Conservation (phyloP, 1,140 invertebrate species). For the Lordiphosa stackelbergi region DNA sequence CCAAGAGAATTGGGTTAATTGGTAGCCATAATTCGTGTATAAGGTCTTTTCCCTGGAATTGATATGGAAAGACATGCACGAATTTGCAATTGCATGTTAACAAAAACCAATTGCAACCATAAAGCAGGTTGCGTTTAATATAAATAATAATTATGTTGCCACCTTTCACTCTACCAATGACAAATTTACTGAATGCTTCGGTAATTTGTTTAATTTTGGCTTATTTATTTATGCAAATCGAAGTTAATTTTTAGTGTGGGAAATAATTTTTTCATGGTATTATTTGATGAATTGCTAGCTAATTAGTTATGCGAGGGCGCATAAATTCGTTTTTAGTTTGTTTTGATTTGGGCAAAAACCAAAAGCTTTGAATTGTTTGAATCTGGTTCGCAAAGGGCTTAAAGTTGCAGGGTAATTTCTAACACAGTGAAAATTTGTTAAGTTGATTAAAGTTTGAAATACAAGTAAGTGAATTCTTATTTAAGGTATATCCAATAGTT, state of each 20-base stretch:
- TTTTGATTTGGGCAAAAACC: too few species aligned
- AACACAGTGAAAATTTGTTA: too few species aligned
- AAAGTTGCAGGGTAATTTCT: too few species aligned
- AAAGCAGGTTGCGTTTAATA: conserved; percentile 54
- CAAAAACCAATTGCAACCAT: conserved; percentile 34
- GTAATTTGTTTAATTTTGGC: conserved; percentile 51
- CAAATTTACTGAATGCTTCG: conserved; percentile 26
- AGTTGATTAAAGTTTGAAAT: too few species aligned
- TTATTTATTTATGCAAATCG: conserved; percentile 59
- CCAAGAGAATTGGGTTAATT: conserved; percentile 68
- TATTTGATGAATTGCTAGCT: conserved; percentile 36
- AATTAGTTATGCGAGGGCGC: conserved; percentile 34
- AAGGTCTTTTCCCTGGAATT: conserved; percentile 59
- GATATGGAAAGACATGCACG: conserved; percentile 29
- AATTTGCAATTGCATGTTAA: conserved; percentile 62
- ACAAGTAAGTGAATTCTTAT: too few species aligned
- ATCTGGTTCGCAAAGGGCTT: too few species aligned
- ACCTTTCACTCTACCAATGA: not conserved
- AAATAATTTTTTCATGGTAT: conserved; percentile 20
- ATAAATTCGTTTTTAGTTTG: conserved; percentile 4
- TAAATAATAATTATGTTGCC: conserved; percentile 58
- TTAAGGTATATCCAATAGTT: too few species aligned
- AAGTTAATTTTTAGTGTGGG: conserved; percentile 32
- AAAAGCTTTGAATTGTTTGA: too few species aligned
- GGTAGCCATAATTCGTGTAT: conserved; percentile 62